Evolutionary conservation across 1,140 invertebrate species (phyloP).

Genomic region (Oryctes rhinoceros): DNA sequence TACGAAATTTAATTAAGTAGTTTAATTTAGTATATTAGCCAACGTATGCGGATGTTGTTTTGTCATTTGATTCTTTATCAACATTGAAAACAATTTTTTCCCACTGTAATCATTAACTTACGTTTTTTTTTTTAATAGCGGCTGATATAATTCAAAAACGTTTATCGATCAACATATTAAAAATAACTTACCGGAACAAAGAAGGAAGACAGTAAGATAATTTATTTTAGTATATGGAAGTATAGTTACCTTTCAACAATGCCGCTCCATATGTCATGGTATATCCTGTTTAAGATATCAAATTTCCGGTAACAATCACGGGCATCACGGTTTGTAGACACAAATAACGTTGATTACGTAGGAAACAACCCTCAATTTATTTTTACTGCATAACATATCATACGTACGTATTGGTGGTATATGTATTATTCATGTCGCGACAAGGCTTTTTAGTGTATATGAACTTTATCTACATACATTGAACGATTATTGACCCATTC

Average conservation of each 20-base stretch:
- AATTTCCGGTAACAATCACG: constrained; percentile 33
- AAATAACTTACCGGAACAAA: constrained; percentile 10
- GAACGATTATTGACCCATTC: neutral
- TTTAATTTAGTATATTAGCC: too few species aligned
- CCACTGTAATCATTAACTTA: too few species aligned
- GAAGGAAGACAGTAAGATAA: constrained; percentile 15
- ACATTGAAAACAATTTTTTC: too few species aligned
- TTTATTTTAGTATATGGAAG: constrained; percentile 26
- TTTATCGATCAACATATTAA: neutral
- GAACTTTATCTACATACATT: too few species aligned
- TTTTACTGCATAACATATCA: neutral
- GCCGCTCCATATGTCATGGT: constrained; percentile 30
- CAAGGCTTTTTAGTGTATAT: too few species aligned
- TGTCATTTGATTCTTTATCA: too few species aligned
- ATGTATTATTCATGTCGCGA: too few species aligned
- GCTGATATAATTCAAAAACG: neutral
- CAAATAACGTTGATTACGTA: constrained; percentile 13
- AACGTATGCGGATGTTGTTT: too few species aligned
- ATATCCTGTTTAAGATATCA: constrained; percentile 18
- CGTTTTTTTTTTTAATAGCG: neutral
- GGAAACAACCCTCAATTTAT: constrained; percentile 23
- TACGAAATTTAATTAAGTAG: too few species aligned
- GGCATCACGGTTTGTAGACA: constrained; percentile 25
- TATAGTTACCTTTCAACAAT: constrained; percentile 9
- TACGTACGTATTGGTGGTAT: neutral